These are phyloP conservation scores for Pangasius krempfi DNA, from an alignment of 2,797 vertebrate genomes.

Conservation along the genomic window DNA sequence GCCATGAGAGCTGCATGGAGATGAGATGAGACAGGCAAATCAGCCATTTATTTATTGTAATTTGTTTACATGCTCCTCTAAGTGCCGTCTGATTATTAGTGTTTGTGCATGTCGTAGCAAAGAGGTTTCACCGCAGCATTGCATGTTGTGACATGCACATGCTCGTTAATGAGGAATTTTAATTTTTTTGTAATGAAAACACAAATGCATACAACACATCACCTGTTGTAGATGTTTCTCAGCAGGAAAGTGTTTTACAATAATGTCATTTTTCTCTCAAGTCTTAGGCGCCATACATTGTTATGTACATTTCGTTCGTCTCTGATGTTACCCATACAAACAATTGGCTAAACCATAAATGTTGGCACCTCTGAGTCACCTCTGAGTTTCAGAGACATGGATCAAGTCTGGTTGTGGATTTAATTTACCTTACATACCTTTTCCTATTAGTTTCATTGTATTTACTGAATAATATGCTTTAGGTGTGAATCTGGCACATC, in stretches of 20 bases:
- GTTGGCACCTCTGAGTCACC: background rate
- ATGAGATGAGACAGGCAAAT: conserved; percentile 84
- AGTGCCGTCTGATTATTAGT: conserved; percentile 72
- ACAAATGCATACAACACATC: background rate
- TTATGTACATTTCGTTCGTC: background rate
- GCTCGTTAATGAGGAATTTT: conserved; percentile 9
- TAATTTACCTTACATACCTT: background rate
- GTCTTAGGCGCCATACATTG: background rate
- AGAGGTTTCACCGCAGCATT: conserved; percentile 52
- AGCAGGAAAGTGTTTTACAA: background rate
- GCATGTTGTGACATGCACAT: conserved; percentile 38
- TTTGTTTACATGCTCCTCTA: conserved; percentile 86
- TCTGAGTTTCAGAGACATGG: background rate
- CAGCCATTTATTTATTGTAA: conserved; percentile 83
- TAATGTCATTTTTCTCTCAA: background rate
- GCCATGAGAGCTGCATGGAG: conserved; percentile 87
- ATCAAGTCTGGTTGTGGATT: background rate
- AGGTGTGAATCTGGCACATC: background rate
- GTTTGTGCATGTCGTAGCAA: conserved; percentile 69
- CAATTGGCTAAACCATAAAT: background rate
- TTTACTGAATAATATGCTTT: background rate
- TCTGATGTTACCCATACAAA: background rate
- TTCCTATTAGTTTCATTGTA: background rate
- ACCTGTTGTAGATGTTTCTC: background rate
- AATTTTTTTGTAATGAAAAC: background rate